A percentile compares a stretch with the other conserved stretches of the same genome.
These are phyloP conservation scores for Rachycentron canadum DNA, from an alignment of 2,797 vertebrate genomes.

Conservation along the genomic window DNA sequence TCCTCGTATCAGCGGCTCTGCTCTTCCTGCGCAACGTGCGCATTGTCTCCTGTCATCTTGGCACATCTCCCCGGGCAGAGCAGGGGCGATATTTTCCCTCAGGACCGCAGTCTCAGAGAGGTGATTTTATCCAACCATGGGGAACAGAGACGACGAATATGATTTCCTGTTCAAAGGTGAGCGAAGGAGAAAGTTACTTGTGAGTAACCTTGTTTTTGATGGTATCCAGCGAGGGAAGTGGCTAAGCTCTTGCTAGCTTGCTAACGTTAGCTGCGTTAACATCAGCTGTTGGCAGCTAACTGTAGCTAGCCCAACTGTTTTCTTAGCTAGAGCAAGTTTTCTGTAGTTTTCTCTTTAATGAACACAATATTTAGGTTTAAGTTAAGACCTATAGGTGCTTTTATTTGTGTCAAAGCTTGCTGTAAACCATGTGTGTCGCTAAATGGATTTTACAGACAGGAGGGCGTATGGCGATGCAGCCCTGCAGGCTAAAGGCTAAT, in stretches of 20 bases:
- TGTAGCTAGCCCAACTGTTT: constrained; percentile 27
- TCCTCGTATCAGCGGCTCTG: not conserved
- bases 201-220: accelerated
- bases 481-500: constrained; percentile 35
- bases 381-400: accelerated
- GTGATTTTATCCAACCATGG: constrained; percentile 72
- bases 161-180: constrained; percentile 90
- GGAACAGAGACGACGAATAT: constrained; percentile 89
- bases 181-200: not conserved
- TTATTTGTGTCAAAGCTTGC: not conserved
- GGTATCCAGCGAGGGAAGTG: not conserved
- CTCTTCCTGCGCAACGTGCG: constrained; percentile 51
- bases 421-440: not conserved
- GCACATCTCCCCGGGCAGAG: constrained; percentile 45
- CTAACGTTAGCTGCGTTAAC: constrained; percentile 45
- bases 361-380: accelerated
- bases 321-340: not conserved
- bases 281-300: constrained; percentile 61
- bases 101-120: constrained; percentile 24
- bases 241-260: constrained; percentile 45
- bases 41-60: constrained; percentile 63
- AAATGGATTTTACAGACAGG: not conserved
- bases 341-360: too few relatives aligned
- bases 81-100: constrained; percentile 26
- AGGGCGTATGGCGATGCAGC: constrained; percentile 24